phyloP scores from a whole-genome alignment of 2,113 vertebrate genomes.

The Tragelaphus buxtoni region DNA sequence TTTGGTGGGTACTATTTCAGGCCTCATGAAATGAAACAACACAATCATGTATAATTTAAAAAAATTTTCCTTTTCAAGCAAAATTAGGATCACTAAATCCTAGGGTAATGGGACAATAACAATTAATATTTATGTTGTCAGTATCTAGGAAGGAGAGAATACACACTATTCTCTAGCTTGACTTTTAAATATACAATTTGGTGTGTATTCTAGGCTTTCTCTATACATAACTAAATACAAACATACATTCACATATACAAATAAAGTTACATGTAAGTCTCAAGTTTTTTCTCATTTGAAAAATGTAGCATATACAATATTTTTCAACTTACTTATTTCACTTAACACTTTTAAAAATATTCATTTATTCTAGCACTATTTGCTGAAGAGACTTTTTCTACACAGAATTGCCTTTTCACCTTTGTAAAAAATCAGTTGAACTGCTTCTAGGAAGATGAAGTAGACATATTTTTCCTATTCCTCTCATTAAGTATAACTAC shows the following conservation, averaged over 20 bases:
- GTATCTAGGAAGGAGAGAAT: background rate
- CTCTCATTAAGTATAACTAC: background rate
- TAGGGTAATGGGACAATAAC: background rate
- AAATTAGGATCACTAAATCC: background rate
- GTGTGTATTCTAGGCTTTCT: background rate
- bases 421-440: background rate
- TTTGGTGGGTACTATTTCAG: background rate
- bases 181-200: background rate
- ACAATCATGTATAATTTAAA: background rate
- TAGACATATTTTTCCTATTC: background rate
- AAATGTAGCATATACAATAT: background rate
- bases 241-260: background rate
- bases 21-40: background rate
- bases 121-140: background rate
- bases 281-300: background rate
- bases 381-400: background rate
- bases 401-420: background rate
- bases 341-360: background rate
- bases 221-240: background rate
- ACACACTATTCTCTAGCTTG: background rate
- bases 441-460: background rate
- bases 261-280: background rate
- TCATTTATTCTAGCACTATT: background rate
- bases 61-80: background rate
- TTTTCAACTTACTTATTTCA: background rate